Conservation (phyloP, 2,888 invertebrate species). For the Dicroscelio sp. region DNA sequence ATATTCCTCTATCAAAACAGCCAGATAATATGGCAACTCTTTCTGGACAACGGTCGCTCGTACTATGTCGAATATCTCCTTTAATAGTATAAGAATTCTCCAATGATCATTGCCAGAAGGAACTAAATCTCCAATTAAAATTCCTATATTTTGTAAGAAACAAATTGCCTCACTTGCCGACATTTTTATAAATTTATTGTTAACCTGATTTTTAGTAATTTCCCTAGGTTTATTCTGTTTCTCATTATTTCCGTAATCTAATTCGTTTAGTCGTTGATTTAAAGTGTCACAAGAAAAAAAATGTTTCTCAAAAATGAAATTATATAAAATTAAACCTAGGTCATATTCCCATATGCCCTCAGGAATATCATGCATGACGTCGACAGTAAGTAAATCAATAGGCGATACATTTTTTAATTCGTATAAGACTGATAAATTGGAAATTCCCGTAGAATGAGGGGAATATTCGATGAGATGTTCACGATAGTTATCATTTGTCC, state of each 20-base stretch:
- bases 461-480: neutral
- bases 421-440: conserved; percentile 32
- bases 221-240: conserved; percentile 37
- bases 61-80: conserved; percentile 63
- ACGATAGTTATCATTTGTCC: conserved; percentile 44
- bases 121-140: conserved; percentile 74
- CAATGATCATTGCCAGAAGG: conserved; percentile 63
- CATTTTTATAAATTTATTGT: conserved; percentile 44
- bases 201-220: conserved; percentile 10
- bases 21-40: neutral
- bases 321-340: conserved; percentile 71
- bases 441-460: conserved; percentile 45
- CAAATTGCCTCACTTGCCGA: conserved; percentile 72
- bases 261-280: conserved; percentile 68
- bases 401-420: conserved; percentile 21
- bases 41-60: conserved; percentile 12
- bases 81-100: conserved; percentile 53
- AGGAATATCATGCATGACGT: conserved; percentile 56
- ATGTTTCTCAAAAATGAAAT: conserved; percentile 66
- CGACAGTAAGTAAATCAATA: conserved; percentile 54
- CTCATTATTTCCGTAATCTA: conserved; percentile 69
- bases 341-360: conserved; percentile 79
- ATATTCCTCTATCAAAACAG: neutral
- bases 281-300: neutral
- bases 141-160: conserved; percentile 55